phyloP scores from a whole-genome alignment of 2,113 vertebrate genomes.

The Phylloscopus whistleri region DNA sequence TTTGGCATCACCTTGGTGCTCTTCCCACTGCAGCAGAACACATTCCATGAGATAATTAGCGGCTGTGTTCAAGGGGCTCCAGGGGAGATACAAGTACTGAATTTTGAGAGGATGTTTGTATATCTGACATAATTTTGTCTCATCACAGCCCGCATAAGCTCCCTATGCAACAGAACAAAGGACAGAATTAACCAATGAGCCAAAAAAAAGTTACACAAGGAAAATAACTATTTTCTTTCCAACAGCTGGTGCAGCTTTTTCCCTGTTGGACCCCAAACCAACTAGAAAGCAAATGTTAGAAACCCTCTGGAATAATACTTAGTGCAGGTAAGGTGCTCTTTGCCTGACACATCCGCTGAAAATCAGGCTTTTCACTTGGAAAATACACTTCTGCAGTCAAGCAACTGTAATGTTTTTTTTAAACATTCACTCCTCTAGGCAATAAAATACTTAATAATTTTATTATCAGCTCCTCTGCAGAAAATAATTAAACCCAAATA shows the following conservation, averaged over 20 bases:
- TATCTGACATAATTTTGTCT: constrained; percentile 10
- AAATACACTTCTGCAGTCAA: background rate
- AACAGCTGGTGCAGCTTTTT: background rate
- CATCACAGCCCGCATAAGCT: background rate
- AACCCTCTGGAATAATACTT: background rate
- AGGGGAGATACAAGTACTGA: background rate
- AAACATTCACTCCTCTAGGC: background rate
- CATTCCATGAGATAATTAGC: constrained; percentile 15
- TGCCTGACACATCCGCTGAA: background rate
- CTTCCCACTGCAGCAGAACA: background rate
- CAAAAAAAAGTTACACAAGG: background rate
- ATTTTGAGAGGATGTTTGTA: constrained; percentile 20
- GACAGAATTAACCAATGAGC: background rate
- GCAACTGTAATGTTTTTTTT: background rate
- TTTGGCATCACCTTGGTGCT: background rate
- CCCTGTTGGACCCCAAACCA: background rate
- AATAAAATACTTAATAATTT: background rate
- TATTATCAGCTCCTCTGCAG: background rate
- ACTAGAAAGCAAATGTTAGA: background rate
- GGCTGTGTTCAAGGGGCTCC: constrained; percentile 3
- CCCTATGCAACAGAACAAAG: background rate
- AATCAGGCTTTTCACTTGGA: background rate
- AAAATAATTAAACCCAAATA: background rate
- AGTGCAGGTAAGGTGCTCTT: background rate
- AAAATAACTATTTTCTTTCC: constrained; percentile 18